Evolutionary conservation across 2,113 vertebrate species (phyloP), one percentile per base, ranked within the genome.

Genomic region (Microcebus griseorufus): DNA sequence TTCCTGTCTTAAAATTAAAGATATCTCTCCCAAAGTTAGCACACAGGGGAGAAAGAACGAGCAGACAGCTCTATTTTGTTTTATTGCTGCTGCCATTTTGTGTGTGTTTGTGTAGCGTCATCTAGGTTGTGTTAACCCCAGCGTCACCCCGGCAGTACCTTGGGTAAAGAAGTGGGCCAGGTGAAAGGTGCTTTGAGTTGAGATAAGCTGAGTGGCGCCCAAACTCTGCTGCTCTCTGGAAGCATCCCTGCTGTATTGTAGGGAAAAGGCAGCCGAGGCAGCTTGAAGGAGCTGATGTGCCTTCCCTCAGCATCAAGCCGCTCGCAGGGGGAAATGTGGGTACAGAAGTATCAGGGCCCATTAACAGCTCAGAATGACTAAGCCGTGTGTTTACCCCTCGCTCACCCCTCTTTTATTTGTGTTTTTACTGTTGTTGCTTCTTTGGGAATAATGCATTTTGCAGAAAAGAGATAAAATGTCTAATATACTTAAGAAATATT

Each of bases 211-310:
- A 78, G 64, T 11, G 53, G 34, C 8, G 29, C 6, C 29, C 12
- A 39, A 29, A 39, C 0, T 11, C 10, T 14, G 1, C 34, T 67
- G 9, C 51, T 53, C 32, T 25, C 37, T 4, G 12, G 18, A 53
- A 37, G 0, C 0, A 0, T 20, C 5, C 42, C 70, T 7, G 13
- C 75, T 34, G 5, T 20, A 1, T 0, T 14, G 16, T 1, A 14
- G 27, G 25, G 23, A 12, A 34, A n/a, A 13, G 48, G 39, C 11
- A 25, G 48, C 29, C 69, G 14, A 4, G 4, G 22, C 23, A 65
- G 3, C 53, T 23, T 4, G 7, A 11, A 53, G 9, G 8, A 5
- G 34, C 1, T 9, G 0, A 2, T 0, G 22, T 0, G 1, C 16
- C 2, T 37, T 22, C 23, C 18, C 34, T 90, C 34, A 18, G 79